Evolutionary conservation across 2,797 vertebrate genomes (phyloP), one percentile per base, ranked within the genome.

Genomic region (Tapirus indicus): DNA sequence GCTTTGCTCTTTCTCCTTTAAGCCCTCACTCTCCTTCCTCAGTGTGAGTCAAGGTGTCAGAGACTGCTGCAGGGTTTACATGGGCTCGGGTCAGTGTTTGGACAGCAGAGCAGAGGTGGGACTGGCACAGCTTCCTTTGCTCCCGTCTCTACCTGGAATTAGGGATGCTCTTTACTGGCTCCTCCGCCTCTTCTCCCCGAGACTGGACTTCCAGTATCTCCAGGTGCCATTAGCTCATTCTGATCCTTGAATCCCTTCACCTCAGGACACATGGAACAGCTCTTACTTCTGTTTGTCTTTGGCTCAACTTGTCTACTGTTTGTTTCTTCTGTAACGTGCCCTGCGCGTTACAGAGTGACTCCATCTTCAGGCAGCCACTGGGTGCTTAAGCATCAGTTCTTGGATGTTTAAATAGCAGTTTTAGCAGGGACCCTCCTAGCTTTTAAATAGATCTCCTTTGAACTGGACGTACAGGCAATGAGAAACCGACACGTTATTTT

Each of bases 371-470:
- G 47, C 58, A 68, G 12, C 56, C 68, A 20, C 62, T 18, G 80
- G 88, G 1, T 25, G 38, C 23, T 18, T 35, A 80, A 21, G 20
- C 35, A 52, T 64, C 29, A 77, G 54, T 77, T 75, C 60, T 95
- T 56, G 20, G 64, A n/a, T 95, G 5, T 74, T 78, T n/a, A 74
- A 92, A 35, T 60, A 80, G n/a, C 14, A 87, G 64, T 75, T 69
- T 74, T 32, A 47, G 71, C 41, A 83, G 64, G 18, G 27, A 78
- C 12, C 38, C n/a, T 29, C 62, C 27, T 72, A 71, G 12, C 41
- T 77, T 79, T 84, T 72, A 95, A 86, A 92, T 56, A 77, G 58
- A 35, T 14, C 54, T 93, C 25, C 49, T 87, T 92, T 79, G 88
- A 78, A 64, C 29, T 56, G 44, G 80, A 84, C 38, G n/a, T 2